Conservation (phyloP, 2,888 invertebrate genomes). For the Synergus umbraculus region DNA sequence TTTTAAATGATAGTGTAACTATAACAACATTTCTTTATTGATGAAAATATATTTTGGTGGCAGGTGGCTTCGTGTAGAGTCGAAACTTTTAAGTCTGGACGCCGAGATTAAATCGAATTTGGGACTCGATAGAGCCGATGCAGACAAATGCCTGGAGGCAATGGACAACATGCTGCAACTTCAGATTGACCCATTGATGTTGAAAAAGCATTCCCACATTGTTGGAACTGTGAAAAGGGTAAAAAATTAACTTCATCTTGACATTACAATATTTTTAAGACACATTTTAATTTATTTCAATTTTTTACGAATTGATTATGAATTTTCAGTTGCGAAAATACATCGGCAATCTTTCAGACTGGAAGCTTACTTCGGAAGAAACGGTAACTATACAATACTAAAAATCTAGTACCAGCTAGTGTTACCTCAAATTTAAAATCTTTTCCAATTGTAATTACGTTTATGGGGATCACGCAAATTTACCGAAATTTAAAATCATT, state of each 20-base stretch:
- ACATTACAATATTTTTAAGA: constrained; percentile 10
- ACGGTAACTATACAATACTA: constrained; percentile 71
- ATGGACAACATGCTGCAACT: constrained; percentile 82
- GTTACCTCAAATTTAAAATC: not conserved
- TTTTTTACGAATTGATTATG: constrained; percentile 42
- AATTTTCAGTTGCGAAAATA: constrained; percentile 82
- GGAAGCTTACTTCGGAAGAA: constrained; percentile 83
- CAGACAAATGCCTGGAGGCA: constrained; percentile 84
- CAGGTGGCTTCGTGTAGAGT: constrained; percentile 83
- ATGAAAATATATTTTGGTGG: constrained; percentile 41
- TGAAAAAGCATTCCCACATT: constrained; percentile 89
- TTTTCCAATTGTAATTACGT: not conserved
- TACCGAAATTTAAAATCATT: not conserved
- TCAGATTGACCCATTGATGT: constrained; percentile 85
- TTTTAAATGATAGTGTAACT: no score
- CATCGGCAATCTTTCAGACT: constrained; percentile 87
- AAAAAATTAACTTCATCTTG: constrained; percentile 28
- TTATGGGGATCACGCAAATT: no score
- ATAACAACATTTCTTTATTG: not conserved
- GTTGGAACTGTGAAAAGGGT: constrained; percentile 87
- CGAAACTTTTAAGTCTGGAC: constrained; percentile 83
- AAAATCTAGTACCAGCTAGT: not conserved
- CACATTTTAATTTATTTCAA: constrained; percentile 12
- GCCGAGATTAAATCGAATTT: constrained; percentile 84
- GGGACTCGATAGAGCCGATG: constrained; percentile 84